Base-by-base conservation (phyloP, 2,113 vertebrate species). In the Xiphophorus hellerii region DNA sequence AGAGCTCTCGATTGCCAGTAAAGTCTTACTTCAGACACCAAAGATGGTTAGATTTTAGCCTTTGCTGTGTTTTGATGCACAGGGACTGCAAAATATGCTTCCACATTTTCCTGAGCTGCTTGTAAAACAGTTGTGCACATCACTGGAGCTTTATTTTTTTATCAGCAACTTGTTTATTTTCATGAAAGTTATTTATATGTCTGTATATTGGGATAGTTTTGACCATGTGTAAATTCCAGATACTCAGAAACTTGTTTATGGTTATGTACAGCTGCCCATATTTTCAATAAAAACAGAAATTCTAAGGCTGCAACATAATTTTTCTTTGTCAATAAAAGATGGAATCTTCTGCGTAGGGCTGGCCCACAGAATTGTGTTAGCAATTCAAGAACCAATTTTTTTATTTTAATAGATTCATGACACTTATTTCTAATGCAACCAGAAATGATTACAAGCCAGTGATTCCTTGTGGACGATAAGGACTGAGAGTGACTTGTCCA, bases 211-310 rank as follows among this genome's bases (percentile, higher is more conserved):
- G 78, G 81, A 66, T 77, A 66, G 73, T 13, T 44, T 80, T 60
- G 42, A 71, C 77, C 74, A 58, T 85, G n/a, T 91, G 84, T 86
- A 88, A 81, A 90, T 88, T 78, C 60, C 77, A 75, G 69, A 73
- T 33, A 58, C 17, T 31, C 60, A 67, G 70, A 67, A 44, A 61
- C 25, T 27, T 71, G 3, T 77, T 88, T 88, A 77, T 63, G 77
- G 73, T 85, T 80, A 88, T 85, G 86, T 90, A 77, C 90, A 84
- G 67, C 78, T 82, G 83, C 58, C 67, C 69, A 66, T 85, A 88
- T 91, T 91, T 90, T 84, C 81, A 91, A 91, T 90, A 92, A 92
- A 93, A 92, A 82, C 48, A 76, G 48, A 82, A 77, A 83, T 84
- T 73, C 1, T 70, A 20, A 66, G 72, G 22, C 51, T 58, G 51